phyloP scores from a whole-genome alignment of 2,113 vertebrate genomes.

The rabbit (Oryctolagus cuniculus) region mOryCun1.1 NC_091443.1:93015501-93016000 shows the following conservation, averaged over 20 bases:
- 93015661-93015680: too few species aligned
- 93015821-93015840: conserved; percentile 80
- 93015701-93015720: too few species aligned
- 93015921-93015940: background rate
- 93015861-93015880: conserved; percentile 68
- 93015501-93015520: background rate
- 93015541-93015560: background rate
- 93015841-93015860: conserved; percentile 72
- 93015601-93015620: background rate
- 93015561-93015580: background rate
- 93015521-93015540: conserved; percentile 7
- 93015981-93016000: background rate
- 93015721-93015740: background rate
- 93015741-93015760: background rate
- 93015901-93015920: conserved; percentile 64
- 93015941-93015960: background rate
- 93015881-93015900: conserved; percentile 74
- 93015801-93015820: background rate
- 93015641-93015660: too few species aligned
- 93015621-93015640: rapidly evolving
- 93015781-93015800: background rate
- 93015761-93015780: background rate
- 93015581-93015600: background rate
- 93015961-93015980: background rate
- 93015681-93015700: background rate